Evolutionary conservation across 2,888 invertebrate genomes (phyloP), one percentile per base, ranked within the genome.

Genomic region (Drosophila parthenogenetica): DNA sequence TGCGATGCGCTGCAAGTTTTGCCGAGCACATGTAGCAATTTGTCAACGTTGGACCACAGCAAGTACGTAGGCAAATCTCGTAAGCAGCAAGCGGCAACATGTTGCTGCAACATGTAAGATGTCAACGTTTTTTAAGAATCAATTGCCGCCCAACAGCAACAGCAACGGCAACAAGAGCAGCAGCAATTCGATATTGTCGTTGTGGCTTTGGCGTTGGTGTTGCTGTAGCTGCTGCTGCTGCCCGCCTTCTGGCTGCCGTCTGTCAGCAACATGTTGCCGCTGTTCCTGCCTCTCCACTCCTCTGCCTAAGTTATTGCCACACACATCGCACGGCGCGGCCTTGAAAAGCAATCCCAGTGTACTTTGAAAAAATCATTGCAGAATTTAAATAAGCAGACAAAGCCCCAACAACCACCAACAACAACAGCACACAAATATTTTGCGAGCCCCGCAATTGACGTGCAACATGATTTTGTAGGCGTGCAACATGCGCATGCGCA

Each of bases 381-480:
- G 87, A 80, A 90, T 89, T 86, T 86, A 90, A 90, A 90, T 90
- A 88, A 81, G 81, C 83, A 79, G 76, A 77, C 67, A 62, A 64
- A 51, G 58, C 50, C 58, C 5, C 22, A 39, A 54, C 16, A 49
- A n/a, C 16, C 43, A 51, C 35, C 35, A 67, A 39, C 32, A 40
- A 51, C 25, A 53, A 67, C 60, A 73, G 63, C 57, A 49, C 58
- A 40, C 67, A 67, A 77, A 83, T 65, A 76, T 68, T 71, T 70
- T 61, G 65, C 72, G 61, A 59, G 62, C 69, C 57, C 49, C 65
- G 67, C 81, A 78, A 89, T 81, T 91, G 92, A 92, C 92, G 89
- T 87, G 89, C 90, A 91, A 92, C 92, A 92, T 89, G 91, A 90
- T 90, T 91, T 92, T 91, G 92, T 92, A 91, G 92, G 92, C 92